Base-by-base conservation (phyloP, 2,888 invertebrate species). In the Tenthredo scrophulariae region DNA sequence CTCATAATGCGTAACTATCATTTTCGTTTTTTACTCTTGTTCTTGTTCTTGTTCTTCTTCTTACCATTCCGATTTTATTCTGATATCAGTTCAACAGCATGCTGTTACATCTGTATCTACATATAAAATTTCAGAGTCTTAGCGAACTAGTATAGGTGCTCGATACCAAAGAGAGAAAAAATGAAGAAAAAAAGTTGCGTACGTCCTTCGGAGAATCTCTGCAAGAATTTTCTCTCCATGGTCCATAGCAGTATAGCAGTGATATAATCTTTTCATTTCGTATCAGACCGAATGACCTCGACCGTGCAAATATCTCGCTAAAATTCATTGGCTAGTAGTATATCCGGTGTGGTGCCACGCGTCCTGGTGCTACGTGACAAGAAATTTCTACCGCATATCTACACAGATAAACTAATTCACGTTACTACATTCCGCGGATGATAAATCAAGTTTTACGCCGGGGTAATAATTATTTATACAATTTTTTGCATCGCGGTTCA, bases 351-450 rank as follows among this genome's bases (percentile, higher is more conserved):
- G 79, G 50, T 58, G 79, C 79, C 79, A 79, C 79, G 79, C 79
- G 79, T 58, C 33, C 79, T 58, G 79, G 18, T 29, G 15, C 58
- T 79, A 79, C 79, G 79, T 58, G 79, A 79, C 79, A 26, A 58
- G 79, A 79, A 79, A 79, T 79, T 54, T 26, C 29, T 26, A 58
- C 18, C n/a, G 15, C 37, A 22, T 43, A 37, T 22, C 33, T 9
- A 26, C 26, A 13, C 5, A 26, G 9, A 62, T 26, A 62, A 62
- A 62, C 62, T 62, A 62, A 26, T 62, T 62, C 26, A 26, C 62
- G 26, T 62, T 62, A 13, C 62, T 62, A 62, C 62, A 62, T 26
- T 62, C n/a, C 22, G 22, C 26, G 43, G 40, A 46, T 75, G 77
- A 79, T 33, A 33, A 79, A 79, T 26, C 37, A 54, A 79, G 22